Evolutionary conservation across 2,797 vertebrate species (phyloP).

Genomic region (Pogoniulus pusillus): DNA sequence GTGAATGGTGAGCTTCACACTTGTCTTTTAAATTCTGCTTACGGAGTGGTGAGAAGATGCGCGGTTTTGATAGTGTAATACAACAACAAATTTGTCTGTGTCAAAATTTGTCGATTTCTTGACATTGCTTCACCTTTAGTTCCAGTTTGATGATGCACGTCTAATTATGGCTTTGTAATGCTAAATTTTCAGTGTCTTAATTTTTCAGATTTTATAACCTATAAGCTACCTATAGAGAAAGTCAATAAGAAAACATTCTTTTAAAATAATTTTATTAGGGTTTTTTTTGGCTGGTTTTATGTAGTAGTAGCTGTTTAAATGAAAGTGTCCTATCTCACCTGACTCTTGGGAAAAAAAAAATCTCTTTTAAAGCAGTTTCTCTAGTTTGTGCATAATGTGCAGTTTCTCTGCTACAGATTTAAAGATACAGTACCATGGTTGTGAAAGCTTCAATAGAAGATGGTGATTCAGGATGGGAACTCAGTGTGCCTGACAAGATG

Average conservation of each 20-base stretch:
- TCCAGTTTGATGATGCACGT: background rate
- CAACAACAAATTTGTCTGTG: too few species aligned
- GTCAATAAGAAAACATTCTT: background rate
- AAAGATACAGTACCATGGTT: slow-evolving; percentile 84
- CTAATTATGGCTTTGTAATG: background rate
- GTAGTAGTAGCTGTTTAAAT: background rate
- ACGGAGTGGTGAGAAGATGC: background rate
- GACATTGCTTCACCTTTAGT: rapidly evolving
- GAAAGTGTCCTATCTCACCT: background rate
- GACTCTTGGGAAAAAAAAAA: background rate
- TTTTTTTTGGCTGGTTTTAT: background rate
- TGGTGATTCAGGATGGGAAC: slow-evolving; percentile 94
- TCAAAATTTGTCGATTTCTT: too few species aligned
- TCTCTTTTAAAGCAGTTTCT: background rate
- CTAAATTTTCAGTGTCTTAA: background rate
- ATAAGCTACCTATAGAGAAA: background rate
- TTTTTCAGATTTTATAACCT: background rate
- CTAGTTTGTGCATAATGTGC: background rate
- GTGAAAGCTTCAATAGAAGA: slow-evolving; percentile 95
- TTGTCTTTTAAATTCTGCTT: background rate
- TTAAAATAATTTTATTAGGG: background rate
- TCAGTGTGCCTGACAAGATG: slow-evolving; percentile 93
- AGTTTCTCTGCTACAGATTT: background rate
- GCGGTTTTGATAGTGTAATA: background rate
- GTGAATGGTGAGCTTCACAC: background rate